Evolutionary conservation across 2,797 vertebrate genomes (phyloP), one percentile per base, ranked within the genome.

Genomic region (Australoheros facetus): DNA sequence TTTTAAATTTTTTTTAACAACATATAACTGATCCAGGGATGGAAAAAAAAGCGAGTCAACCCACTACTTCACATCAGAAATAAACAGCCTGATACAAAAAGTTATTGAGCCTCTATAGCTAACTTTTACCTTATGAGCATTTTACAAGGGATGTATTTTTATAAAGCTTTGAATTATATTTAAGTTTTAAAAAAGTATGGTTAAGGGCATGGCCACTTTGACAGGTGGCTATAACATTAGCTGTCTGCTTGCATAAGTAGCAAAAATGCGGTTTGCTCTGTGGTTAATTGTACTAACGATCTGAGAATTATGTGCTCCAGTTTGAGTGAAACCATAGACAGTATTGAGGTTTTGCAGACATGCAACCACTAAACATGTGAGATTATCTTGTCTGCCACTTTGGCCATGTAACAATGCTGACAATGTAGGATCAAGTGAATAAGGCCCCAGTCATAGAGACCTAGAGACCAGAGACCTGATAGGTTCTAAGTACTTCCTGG

Each of bases 361-460:
- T 37, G 26, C 8, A 0, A 64, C 37, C 39, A 42, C 39, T 13
- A 42, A 42, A 12, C 39, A 42, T 1, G 11, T 42, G 39, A 42
- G 3, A 42, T 45, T 14, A 42, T 13, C 12, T 42, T 42, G 13
- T 42, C 39, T 13, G 39, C 10, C 8, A 5, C 42, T 62, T 1
- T 64, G 59, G 21, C 26, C 23, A 21, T 26, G 21, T 9, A 8
- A 64, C 37, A 64, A 1, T 14, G 37, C 7, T 64, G 59, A 64
- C 1, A 2, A 42, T 64, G 21, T 42, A 17, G 1, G 37, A 42
- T 26, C 13, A 64, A 26, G n/a, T 42, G 21, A 64, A 39, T 39
- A 39, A 42, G 37, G 0, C 21, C 21, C 1, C 37, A 62, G 13
- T 23, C 16, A 4, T 62, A 0, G 13, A 23, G 59, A 3, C n/a